phyloP scores from a whole-genome alignment of 1,140 invertebrate species.

The Diprion similis region DNA sequence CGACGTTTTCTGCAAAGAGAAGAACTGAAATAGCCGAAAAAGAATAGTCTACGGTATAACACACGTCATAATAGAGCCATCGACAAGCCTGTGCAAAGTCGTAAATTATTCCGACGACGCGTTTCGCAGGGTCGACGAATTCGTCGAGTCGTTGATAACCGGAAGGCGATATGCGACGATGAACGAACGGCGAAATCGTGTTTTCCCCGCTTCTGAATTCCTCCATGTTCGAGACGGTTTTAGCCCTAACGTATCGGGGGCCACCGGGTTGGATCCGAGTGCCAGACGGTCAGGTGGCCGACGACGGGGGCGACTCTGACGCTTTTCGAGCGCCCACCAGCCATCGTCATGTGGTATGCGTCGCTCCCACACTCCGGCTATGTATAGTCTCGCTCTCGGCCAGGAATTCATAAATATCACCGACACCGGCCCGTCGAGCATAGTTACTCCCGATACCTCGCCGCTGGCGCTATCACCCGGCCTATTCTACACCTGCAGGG shows the following conservation, averaged over 20 bases:
- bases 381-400: conserved; percentile 47
- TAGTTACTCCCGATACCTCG: neutral
- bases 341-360: conserved; percentile 28
- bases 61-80: too few relatives aligned
- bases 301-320: neutral
- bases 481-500: too few relatives aligned
- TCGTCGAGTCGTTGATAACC: too few relatives aligned
- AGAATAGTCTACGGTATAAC: too few relatives aligned
- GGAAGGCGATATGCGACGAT: too few relatives aligned
- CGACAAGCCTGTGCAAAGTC: too few relatives aligned
- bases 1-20: too few relatives aligned
- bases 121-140: too few relatives aligned
- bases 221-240: neutral
- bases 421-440: conserved; percentile 21
- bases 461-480: neutral
- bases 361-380: conserved; percentile 28
- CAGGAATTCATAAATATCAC: conserved; percentile 56
- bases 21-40: too few relatives aligned
- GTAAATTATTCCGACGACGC: too few relatives aligned
- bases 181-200: too few relatives aligned
- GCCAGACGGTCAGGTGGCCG: conserved; percentile 6
- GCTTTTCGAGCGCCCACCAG: conserved; percentile 1
- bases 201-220: too few relatives aligned
- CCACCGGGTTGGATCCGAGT: neutral
- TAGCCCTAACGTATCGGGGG: neutral